These are phyloP conservation scores for Cancer borealis DNA, from an alignment of 2,888 invertebrate genomes.

Conservation along the genomic window DNA sequence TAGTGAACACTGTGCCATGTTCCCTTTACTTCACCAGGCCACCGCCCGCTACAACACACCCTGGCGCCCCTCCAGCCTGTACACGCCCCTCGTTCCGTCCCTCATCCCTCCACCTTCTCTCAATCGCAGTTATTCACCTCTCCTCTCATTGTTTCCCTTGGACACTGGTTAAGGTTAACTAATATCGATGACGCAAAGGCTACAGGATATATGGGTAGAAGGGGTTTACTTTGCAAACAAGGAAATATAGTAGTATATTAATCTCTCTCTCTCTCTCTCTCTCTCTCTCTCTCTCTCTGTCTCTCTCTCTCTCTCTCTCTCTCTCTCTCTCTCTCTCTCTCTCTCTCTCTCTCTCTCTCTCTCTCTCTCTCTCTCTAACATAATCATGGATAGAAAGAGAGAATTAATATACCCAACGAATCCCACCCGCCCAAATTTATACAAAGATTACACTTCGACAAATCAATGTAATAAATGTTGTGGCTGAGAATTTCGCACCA, in stretches of 20 bases:
- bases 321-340: neutral
- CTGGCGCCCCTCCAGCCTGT: neutral
- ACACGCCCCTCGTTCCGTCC: neutral
- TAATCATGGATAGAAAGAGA: too few relatives aligned
- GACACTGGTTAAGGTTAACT: too few relatives aligned
- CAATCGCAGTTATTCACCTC: neutral
- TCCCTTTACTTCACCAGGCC: neutral
- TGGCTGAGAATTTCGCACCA: too few relatives aligned
- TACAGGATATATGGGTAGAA: neutral
- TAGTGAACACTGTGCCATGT: neutral
- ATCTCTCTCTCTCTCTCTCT: neutral
- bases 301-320: conserved; percentile 2
- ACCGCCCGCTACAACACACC: neutral
- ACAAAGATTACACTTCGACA: too few relatives aligned
- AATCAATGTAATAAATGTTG: too few relatives aligned
- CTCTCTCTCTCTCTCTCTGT: neutral
- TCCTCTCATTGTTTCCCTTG: neutral
- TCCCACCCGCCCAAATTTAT: too few relatives aligned
- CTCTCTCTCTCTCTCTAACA: too few relatives aligned
- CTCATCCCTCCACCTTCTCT: neutral
- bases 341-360: neutral
- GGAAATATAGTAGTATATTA: neutral
- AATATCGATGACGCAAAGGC: neutral
- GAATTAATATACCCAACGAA: too few relatives aligned
- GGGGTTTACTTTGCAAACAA: neutral